A percentile compares a stretch with the other conserved stretches of the same genome.
phyloP scores from a whole-genome alignment of 2,797 vertebrate species.

The Semotilus atromaculatus region DNA sequence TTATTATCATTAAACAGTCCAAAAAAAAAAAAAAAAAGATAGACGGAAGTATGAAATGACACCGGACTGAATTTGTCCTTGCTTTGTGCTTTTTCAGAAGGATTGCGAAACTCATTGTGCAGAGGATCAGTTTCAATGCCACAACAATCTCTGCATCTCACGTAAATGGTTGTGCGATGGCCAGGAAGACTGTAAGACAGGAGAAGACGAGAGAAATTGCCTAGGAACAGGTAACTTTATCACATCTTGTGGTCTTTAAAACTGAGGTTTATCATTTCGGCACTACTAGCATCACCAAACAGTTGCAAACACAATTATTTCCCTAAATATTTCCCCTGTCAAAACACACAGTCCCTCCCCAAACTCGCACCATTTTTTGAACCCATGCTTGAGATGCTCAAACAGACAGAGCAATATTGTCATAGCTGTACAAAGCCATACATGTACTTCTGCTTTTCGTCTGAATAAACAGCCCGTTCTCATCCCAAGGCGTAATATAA shows the following conservation, averaged over 20 bases:
- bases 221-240: slow-evolving; percentile 74
- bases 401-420: background rate
- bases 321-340: background rate
- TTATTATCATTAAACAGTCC: background rate
- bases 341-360: background rate
- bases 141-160: slow-evolving; percentile 93
- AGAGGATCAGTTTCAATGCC: slow-evolving; percentile 93
- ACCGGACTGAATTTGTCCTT: background rate
- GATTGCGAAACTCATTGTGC: slow-evolving; percentile 91
- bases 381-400: slow-evolving; percentile 4
- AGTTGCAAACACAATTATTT: background rate
- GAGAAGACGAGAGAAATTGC: slow-evolving; percentile 94
- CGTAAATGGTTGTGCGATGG: slow-evolving; percentile 93
- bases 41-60: background rate
- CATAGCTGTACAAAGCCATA: background rate
- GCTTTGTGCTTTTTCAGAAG: slow-evolving; percentile 78
- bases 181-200: slow-evolving; percentile 94
- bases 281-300: background rate
- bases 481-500: too few relatives aligned
- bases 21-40: background rate
- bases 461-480: too few relatives aligned
- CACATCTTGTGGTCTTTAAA: background rate
- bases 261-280: background rate
- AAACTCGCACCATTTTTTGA: background rate
- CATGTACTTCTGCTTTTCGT: background rate